These are phyloP conservation scores for Phyto melanocephala DNA, from an alignment of 2,888 invertebrate species.

Conservation along the genomic window DNA sequence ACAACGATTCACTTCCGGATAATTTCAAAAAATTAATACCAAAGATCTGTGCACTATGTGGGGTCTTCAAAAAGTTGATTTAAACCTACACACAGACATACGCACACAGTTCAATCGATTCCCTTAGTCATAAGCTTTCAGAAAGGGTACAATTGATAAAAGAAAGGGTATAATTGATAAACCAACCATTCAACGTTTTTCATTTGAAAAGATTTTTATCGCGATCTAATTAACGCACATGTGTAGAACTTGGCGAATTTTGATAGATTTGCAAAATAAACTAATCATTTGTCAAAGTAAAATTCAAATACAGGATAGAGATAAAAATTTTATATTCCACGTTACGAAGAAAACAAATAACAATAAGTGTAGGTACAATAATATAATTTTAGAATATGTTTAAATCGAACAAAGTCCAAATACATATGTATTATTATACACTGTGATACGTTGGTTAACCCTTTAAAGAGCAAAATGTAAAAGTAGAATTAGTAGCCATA, in stretches of 20 bases:
- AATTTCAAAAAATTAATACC: too few relatives aligned
- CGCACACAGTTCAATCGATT: too few relatives aligned
- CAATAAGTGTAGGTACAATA: not conserved
- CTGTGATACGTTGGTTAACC: not conserved
- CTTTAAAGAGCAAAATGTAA: not conserved
- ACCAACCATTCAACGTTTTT: not conserved
- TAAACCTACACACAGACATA: too few relatives aligned
- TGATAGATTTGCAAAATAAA: not conserved
- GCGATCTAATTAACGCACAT: slow-evolving; percentile 9
- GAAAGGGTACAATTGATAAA: too few relatives aligned
- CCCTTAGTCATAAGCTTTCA: too few relatives aligned
- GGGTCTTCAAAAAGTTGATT: too few relatives aligned
- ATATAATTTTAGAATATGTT: slow-evolving; percentile 24
- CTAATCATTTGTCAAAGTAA: not conserved
- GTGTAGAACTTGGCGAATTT: not conserved
- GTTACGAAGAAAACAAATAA: not conserved
- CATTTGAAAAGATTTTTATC: not conserved
- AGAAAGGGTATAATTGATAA: too few relatives aligned
- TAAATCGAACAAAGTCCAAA: slow-evolving; percentile 29
- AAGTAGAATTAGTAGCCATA: too few relatives aligned
- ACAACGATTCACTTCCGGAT: too few relatives aligned
- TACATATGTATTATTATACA: not conserved
- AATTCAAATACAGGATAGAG: not conserved
- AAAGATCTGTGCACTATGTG: too few relatives aligned
- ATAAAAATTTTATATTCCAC: not conserved